Base-by-base conservation (phyloP, 92 coral and sea anemone genomes). In the Hydrozoanthus gracilis region DNA sequence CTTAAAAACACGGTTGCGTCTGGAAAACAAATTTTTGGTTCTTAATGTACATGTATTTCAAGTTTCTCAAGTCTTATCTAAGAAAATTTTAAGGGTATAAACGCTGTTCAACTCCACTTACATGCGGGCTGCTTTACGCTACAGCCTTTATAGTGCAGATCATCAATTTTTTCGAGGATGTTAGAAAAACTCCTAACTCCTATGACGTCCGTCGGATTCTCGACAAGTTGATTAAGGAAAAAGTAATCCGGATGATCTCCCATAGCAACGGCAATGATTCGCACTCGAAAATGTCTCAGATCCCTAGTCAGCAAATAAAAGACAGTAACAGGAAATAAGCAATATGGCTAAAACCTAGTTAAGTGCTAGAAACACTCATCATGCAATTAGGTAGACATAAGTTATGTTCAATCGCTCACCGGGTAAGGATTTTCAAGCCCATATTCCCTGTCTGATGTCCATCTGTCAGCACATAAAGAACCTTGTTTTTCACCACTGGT, bases 211-310 rank as follows among this genome's bases (percentile, higher is more conserved):
- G 17, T 11, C 11, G 61, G 61, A 18, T 51, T 18, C 47, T 46
- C 80, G 64, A 76, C 80, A 46, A 76, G 47, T 18, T 76, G 80
- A 8, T 76, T 8, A 8, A 76, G 80, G 49, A 51, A 17, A 16
- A 4, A 0, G 16, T 12, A 35, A 4, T 51, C 7, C 0, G 62
- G n/a, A 18, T 76, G 0, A 52, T 76, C 80, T 20, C 80, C 80
- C 45, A 76, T 76, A 76, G 64, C 80, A 51, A 76, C 80, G 1
- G 64, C 80, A 35, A 76, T 51, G 35, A 76, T 76, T 4, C 80
- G 80, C 5, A 52, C 80, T 18, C 20, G 80, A 12, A 52, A 3
- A 18, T 52, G 66, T 39, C 80, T 76, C 4, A 76, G 80, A 64
- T 5, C 4, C 80, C 80, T 76, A 47, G 60, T 35, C 44, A 11